Percentiles rank a stretch among this genome's conserved stretches.
Evolutionary conservation across 2,888 invertebrate species (phyloP).

Genomic region (Sylvicola fuscatus): DNA sequence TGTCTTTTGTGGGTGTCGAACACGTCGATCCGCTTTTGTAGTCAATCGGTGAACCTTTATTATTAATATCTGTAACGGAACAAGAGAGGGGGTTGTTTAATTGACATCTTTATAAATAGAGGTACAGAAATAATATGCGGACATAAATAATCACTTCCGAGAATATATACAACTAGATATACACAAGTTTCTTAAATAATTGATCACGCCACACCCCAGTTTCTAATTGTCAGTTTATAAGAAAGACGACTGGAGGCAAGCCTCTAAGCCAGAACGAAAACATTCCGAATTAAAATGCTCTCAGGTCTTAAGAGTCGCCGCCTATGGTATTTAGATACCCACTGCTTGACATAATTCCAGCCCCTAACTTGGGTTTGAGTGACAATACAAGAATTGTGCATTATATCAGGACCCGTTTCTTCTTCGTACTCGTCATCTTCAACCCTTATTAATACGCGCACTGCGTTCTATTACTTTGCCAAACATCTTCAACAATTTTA

Average conservation of each 20-base stretch:
- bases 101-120: conserved; percentile 2
- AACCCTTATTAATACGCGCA: no score
- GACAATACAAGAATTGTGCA: conserved; percentile 4
- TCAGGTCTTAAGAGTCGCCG: no score
- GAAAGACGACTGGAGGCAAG: no score
- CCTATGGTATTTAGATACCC: no score
- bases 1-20: conserved; percentile 68
- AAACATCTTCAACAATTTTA: no score
- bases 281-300: no score
- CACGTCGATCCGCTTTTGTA: conserved; percentile 71
- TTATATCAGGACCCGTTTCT: conserved; percentile 1
- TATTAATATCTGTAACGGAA: conserved; percentile 50
- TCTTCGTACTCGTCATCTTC: no score
- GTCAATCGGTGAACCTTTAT: conserved; percentile 74
- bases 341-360: no score
- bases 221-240: background rate
- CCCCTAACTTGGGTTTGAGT: background rate
- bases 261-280: no score
- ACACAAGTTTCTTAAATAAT: conserved; percentile 3
- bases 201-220: background rate
- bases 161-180: conserved; percentile 1
- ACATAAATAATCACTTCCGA: background rate
- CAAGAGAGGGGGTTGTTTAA: conserved; percentile 4
- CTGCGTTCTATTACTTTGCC: no score
- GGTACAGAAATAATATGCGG: conserved; percentile 1